Percentiles rank a stretch among this genome's conserved stretches.
Conservation (phyloP, 2,797 vertebrate species). For the Diplodus sargus region DNA sequence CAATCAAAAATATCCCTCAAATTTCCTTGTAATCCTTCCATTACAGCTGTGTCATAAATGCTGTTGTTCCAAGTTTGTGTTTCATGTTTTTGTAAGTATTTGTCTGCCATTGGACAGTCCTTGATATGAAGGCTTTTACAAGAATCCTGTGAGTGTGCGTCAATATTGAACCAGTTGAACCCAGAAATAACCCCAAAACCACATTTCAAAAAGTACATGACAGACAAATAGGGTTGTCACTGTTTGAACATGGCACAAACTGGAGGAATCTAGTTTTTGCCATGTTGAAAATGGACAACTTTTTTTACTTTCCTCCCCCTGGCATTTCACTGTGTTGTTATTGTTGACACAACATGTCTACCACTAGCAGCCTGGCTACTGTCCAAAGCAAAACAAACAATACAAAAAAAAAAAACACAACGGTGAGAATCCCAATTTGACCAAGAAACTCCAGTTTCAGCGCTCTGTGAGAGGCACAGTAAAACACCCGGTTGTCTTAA, state of each 20-base stretch:
- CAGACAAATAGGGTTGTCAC: not conserved
- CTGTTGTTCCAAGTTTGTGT: not conserved
- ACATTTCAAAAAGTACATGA: not conserved
- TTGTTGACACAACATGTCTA: too few relatives aligned
- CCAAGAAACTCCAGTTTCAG: too few relatives aligned
- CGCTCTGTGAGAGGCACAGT: too few relatives aligned
- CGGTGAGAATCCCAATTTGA: too few relatives aligned
- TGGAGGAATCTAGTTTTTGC: too few relatives aligned
- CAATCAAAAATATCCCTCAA: not conserved
- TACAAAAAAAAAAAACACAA: too few relatives aligned
- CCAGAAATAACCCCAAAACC: not conserved
- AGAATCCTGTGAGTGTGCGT: not conserved
- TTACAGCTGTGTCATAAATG: not conserved
- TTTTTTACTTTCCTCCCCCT: too few relatives aligned
- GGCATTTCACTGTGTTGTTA: too few relatives aligned
- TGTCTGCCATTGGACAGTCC: not conserved
- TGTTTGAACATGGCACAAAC: not conserved
- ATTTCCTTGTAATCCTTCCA: constrained; percentile 7
- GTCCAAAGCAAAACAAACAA: too few relatives aligned
- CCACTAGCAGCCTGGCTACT: too few relatives aligned
- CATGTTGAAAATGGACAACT: too few relatives aligned
- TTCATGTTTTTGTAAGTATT: not conserved
- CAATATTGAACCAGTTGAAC: not conserved
- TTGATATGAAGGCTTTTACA: not conserved
- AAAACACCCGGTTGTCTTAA: too few relatives aligned